Evolutionary conservation across 2,797 vertebrate genomes (phyloP).

Genomic region (Sphaeramia orbicularis): DNA sequence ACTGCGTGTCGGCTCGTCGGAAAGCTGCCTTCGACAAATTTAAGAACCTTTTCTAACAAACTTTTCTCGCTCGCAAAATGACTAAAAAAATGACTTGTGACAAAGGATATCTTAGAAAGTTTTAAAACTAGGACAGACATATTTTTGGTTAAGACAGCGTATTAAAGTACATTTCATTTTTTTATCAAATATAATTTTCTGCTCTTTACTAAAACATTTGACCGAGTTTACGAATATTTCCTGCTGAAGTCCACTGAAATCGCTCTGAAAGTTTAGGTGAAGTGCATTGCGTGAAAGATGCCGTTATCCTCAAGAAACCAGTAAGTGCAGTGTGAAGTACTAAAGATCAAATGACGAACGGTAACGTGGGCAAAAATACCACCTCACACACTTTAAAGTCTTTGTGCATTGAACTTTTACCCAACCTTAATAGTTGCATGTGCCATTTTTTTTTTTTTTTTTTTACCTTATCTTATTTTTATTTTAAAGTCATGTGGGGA

Average conservation of each 20-base stretch:
- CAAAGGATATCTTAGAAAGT: not conserved
- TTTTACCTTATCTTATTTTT: not conserved
- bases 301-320: conserved; percentile 5
- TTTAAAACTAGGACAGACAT: conserved; percentile 22
- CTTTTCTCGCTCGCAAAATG: not conserved
- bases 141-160: conserved; percentile 2
- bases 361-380: conserved; percentile 10
- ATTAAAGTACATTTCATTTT: not conserved
- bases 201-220: conserved; percentile 10
- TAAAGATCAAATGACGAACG: conserved; percentile 12
- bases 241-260: conserved; percentile 5
- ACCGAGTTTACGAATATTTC: conserved; percentile 7
- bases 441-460: not conserved
- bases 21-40: not conserved
- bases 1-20: not conserved
- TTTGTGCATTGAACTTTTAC: not conserved
- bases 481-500: not conserved
- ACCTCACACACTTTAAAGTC: not conserved
- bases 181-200: not conserved
- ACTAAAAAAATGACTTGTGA: conserved; percentile 1
- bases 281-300: conserved; percentile 31
- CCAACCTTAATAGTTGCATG: not conserved
- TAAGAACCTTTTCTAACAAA: not conserved
- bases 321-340: conserved; percentile 6
- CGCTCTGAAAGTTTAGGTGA: conserved; percentile 4